phyloP scores from a whole-genome alignment of 2,888 invertebrate species.

The Melanargia galathea region DNA sequence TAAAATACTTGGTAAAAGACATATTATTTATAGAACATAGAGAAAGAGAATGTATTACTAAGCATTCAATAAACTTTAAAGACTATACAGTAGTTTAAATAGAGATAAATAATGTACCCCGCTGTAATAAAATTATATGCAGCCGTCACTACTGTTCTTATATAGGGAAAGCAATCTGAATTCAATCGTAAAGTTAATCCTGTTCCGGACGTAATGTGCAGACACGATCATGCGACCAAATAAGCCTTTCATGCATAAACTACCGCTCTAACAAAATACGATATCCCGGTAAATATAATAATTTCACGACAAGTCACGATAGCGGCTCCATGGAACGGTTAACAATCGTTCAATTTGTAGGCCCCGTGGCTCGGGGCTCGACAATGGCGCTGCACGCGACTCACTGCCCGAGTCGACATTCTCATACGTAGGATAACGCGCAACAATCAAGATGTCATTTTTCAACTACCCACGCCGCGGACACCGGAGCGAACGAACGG shows the following conservation, averaged over 20 bases:
- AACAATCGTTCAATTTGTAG: conserved; percentile 82
- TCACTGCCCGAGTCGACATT: conserved; percentile 65
- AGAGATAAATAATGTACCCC: conserved; percentile 20
- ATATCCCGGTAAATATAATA: conserved; percentile 67
- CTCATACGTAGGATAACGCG: conserved; percentile 80
- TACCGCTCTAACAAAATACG: conserved; percentile 53
- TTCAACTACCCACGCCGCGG: conserved; percentile 80
- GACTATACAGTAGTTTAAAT: conserved; percentile 21
- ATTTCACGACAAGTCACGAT: conserved; percentile 75
- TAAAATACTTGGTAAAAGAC: not conserved
- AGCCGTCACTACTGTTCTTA: conserved; percentile 32
- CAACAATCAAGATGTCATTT: conserved; percentile 83
- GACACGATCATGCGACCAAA: conserved; percentile 43
- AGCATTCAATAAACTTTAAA: conserved; percentile 4
- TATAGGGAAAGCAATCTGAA: conserved; percentile 38
- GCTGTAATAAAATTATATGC: conserved; percentile 28
- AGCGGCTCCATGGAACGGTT: conserved; percentile 69
- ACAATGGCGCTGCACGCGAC: conserved; percentile 76
- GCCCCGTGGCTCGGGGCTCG: conserved; percentile 60
- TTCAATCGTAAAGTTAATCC: conserved; percentile 43
- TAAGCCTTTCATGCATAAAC: conserved; percentile 42
- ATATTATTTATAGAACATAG: not conserved
- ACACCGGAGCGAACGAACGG: conserved; percentile 61
- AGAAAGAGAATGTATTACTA: not conserved
- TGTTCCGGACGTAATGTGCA: conserved; percentile 39